Evolutionary conservation across 2,113 vertebrate species (phyloP).

Genomic region (Felis catus): F.catus_Fca126_mat1.0 CM031416.1:115322501-115323000

Average conservation of each 20-base stretch:
- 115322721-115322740: not conserved
- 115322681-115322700: not conserved
- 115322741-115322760: not conserved
- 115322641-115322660: not conserved
- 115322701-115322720: not conserved
- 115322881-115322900: not conserved
- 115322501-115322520: accelerated
- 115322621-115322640: not conserved
- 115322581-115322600: not conserved
- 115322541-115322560: not conserved
- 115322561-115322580: not conserved
- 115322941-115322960: not conserved
- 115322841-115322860: not conserved
- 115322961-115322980: not conserved
- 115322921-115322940: not conserved
- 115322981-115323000: slow-evolving; percentile 24
- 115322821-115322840: not conserved
- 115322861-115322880: not conserved
- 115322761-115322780: not conserved
- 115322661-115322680: not conserved
- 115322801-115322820: not conserved
- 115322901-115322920: not conserved
- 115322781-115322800: not conserved
- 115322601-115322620: not conserved
- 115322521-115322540: not conserved